These are phyloP conservation scores for Pectinophora gossypiella DNA, from an alignment of 1,140 invertebrate species.

Conservation along the genomic window DNA sequence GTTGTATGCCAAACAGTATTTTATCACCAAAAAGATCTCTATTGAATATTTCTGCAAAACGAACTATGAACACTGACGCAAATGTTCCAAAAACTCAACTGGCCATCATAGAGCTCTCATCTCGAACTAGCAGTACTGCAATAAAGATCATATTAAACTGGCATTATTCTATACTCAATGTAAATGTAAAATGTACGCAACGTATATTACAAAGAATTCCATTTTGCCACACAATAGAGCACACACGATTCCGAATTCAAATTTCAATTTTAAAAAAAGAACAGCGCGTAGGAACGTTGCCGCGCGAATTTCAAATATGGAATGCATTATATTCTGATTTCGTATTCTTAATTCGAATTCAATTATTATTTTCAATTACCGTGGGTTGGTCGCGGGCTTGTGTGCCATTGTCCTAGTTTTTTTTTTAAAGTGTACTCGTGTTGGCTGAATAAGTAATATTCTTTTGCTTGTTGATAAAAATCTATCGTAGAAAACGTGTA, in stretches of 20 bases:
- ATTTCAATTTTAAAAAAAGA: constrained; percentile 60
- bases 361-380: constrained; percentile 71
- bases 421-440: constrained; percentile 20
- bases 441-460: background rate
- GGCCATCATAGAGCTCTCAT: constrained; percentile 11
- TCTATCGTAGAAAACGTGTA: too few relatives aligned
- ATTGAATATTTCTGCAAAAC: constrained; percentile 51
- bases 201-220: constrained; percentile 47
- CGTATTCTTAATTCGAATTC: constrained; percentile 67
- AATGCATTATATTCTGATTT: constrained; percentile 66
- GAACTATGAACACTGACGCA: constrained; percentile 20
- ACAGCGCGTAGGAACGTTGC: constrained; percentile 40
- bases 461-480: too few relatives aligned
- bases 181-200: constrained; percentile 39
- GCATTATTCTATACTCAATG: constrained; percentile 18
- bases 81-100: constrained; percentile 17
- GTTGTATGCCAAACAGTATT: constrained; percentile 17
- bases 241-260: constrained; percentile 69
- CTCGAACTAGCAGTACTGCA: background rate
- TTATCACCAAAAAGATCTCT: constrained; percentile 39
- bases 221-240: constrained; percentile 68
- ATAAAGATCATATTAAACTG: constrained; percentile 24
- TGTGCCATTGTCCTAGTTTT: constrained; percentile 52
- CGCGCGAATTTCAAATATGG: constrained; percentile 66
- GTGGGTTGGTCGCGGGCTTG: constrained; percentile 39